These are phyloP conservation scores for Anagrus nilaparvatae DNA, from an alignment of 1,140 invertebrate species.

Conservation along the genomic window DNA sequence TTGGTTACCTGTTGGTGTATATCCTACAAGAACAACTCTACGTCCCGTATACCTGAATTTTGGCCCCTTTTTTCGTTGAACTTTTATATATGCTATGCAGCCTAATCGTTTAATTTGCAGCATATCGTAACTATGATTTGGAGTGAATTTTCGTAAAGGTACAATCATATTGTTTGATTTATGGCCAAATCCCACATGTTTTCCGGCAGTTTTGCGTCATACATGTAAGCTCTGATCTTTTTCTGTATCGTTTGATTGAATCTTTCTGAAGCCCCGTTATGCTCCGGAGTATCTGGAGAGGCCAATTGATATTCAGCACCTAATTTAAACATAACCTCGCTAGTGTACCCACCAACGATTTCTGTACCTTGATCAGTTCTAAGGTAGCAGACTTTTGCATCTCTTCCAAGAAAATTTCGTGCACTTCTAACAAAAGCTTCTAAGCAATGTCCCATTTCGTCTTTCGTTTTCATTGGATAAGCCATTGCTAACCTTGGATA, in stretches of 20 bases:
- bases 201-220: constrained; percentile 19
- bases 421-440: neutral
- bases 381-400: constrained; percentile 1
- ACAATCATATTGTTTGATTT: constrained; percentile 11
- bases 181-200: constrained; percentile 27
- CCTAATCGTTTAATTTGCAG: constrained; percentile 4
- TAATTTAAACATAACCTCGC: neutral
- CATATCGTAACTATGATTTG: neutral
- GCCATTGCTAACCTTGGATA: neutral
- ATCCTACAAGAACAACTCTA: constrained; percentile 12
- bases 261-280: constrained; percentile 30
- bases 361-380: constrained; percentile 2
- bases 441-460: neutral
- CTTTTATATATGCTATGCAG: constrained; percentile 7
- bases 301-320: constrained; percentile 2
- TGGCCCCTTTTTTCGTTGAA: constrained; percentile 5
- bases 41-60: constrained; percentile 5
- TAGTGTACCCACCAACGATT: neutral
- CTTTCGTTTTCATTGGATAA: constrained; percentile 3
- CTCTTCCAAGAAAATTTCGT: neutral
- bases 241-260: constrained; percentile 19
- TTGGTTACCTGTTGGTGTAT: constrained; percentile 11
- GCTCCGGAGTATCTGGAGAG: constrained; percentile 23
- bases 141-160: too few species aligned
- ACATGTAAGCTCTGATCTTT: constrained; percentile 21